Percentiles rank a stretch among this genome's conserved stretches.
Evolutionary conservation across 2,888 invertebrate species (phyloP).

Genomic region (Limnephilus lunatus): DNA sequence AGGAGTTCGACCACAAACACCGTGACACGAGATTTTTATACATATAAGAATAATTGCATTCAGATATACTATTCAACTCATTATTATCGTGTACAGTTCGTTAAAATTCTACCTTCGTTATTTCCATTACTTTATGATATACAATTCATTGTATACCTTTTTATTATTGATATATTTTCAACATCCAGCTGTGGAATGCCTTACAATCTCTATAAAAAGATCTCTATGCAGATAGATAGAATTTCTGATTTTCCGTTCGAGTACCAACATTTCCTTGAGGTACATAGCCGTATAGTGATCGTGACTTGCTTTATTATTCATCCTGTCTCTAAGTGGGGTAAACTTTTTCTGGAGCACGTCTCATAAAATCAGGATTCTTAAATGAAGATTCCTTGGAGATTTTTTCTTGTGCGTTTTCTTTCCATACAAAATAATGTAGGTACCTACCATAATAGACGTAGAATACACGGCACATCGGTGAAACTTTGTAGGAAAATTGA

Average conservation of each 20-base stretch:
- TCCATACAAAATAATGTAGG: neutral
- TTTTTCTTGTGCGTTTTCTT: neutral
- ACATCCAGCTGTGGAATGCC: neutral
- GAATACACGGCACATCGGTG: neutral
- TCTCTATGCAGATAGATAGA: neutral
- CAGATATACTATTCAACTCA: neutral
- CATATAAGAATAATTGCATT: neutral
- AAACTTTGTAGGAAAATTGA: neutral
- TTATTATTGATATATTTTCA: neutral
- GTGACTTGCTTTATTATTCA: neutral
- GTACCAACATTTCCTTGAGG: neutral
- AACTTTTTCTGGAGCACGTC: neutral
- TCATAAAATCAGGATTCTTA: neutral
- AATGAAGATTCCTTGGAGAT: neutral
- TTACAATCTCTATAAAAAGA: neutral
- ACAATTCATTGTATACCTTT: neutral
- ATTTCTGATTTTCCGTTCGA: neutral
- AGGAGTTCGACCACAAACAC: too few relatives aligned
- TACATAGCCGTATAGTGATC: neutral
- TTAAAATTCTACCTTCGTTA: too few relatives aligned
- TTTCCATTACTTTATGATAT: neutral
- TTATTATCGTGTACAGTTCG: neutral
- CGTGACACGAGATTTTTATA: too few relatives aligned
- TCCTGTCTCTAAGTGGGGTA: neutral
- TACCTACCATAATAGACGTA: neutral